Percentiles rank a stretch among this genome's conserved stretches.
phyloP scores from a whole-genome alignment of 2,888 invertebrate genomes.

The Aleiodes testaceus region DNA sequence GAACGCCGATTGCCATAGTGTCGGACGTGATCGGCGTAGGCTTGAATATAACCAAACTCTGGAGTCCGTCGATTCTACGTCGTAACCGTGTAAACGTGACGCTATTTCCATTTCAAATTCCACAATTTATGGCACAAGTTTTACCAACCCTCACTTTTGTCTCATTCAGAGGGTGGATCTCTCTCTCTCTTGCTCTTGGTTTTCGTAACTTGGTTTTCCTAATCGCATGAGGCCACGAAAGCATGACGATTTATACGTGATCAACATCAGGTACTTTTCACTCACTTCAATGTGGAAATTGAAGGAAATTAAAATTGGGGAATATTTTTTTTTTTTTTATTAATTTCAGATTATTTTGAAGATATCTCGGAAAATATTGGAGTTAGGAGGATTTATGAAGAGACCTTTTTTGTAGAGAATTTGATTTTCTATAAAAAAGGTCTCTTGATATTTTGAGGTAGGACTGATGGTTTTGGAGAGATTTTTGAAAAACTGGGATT shows the following conservation, averaged over 20 bases:
- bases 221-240: slow-evolving; percentile 49
- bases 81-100: slow-evolving; percentile 53
- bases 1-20: slow-evolving; percentile 58
- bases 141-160: slow-evolving; percentile 44
- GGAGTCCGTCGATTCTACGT: slow-evolving; percentile 38
- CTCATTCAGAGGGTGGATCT: background rate
- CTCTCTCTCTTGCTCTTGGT: background rate
- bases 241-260: slow-evolving; percentile 32
- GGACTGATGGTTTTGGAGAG: no score
- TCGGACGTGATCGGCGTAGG: slow-evolving; percentile 63
- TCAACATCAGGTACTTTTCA: background rate
- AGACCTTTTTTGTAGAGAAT: no score
- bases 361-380: no score
- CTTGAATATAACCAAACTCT: slow-evolving; percentile 28
- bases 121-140: slow-evolving; percentile 60
- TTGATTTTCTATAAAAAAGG: no score
- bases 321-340: no score
- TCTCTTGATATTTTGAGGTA: no score
- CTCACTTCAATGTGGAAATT: background rate
- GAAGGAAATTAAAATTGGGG: no score
- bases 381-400: no score
- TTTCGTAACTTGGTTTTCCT: slow-evolving; percentile 44
- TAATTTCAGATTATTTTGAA: no score
- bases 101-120: slow-evolving; percentile 56
- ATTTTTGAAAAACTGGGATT: no score